Evolutionary conservation across 2,113 vertebrate genomes (phyloP).

Genomic region (Odobenus rosmarus): DNA sequence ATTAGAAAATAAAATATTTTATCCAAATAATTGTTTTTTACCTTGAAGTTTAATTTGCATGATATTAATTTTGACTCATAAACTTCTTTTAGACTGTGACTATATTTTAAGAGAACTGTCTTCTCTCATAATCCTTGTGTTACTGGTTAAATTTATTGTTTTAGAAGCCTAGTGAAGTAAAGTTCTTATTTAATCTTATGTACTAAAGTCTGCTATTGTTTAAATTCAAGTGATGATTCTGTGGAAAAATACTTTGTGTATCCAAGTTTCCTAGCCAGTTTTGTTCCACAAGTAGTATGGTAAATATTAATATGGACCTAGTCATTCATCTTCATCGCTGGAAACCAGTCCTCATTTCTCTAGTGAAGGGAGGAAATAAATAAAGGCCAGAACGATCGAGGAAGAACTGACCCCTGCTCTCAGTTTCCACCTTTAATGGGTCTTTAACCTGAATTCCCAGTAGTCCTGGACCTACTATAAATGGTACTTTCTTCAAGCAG

Average conservation of each 20-base stretch:
- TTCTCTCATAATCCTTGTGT: neutral
- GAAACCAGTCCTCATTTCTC: neutral
- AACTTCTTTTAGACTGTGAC: neutral
- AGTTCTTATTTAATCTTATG: neutral
- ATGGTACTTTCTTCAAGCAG: neutral
- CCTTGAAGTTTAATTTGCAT: neutral
- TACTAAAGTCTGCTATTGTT: neutral
- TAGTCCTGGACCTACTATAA: fast-evolving
- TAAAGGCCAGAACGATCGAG: fast-evolving
- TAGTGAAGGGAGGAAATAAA: neutral
- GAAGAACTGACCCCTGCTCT: neutral
- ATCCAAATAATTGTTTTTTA: neutral
- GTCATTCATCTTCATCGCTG: neutral
- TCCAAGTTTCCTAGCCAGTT: neutral
- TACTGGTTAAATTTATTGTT: neutral
- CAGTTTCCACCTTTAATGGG: neutral
- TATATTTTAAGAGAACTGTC: neutral
- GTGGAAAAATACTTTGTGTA: neutral
- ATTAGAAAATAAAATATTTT: neutral
- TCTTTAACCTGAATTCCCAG: neutral
- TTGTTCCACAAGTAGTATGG: neutral
- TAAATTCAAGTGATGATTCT: neutral
- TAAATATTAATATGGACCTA: neutral
- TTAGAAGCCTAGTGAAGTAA: neutral
- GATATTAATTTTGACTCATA: neutral